These are phyloP conservation scores for Drosophila cardini DNA, from an alignment of 1,140 invertebrate genomes.

Conservation along the genomic window DNA sequence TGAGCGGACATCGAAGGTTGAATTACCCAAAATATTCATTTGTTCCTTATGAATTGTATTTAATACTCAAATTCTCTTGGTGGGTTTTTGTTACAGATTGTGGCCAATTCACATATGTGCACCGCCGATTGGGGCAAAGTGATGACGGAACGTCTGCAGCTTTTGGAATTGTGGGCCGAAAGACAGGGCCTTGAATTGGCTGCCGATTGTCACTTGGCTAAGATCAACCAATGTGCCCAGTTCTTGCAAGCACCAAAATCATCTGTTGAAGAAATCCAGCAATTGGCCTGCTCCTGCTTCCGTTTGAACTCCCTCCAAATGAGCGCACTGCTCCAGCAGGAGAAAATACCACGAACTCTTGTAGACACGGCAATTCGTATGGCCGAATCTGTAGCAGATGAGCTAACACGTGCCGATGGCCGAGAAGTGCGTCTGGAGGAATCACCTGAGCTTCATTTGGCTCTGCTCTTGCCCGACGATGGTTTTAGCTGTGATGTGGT, in stretches of 20 bases:
- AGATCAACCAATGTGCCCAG: conserved; percentile 95
- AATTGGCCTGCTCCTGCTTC: conserved; percentile 96
- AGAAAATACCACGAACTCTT: conserved; percentile 86
- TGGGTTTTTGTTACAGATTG: conserved; percentile 80
- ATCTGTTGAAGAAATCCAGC: conserved; percentile 95
- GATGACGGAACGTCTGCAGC: conserved; percentile 92
- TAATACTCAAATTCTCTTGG: conserved; percentile 1
- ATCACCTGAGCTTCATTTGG: conserved; percentile 94
- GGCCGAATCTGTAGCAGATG: conserved; percentile 96
- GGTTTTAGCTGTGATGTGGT: conserved; percentile 99
- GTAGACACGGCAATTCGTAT: conserved; percentile 89
- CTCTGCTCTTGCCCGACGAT: conserved; percentile 97
- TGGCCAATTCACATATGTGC: conserved; percentile 86
- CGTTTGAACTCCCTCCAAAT: conserved; percentile 99
- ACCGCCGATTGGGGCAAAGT: conserved; percentile 91
- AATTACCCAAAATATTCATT: conserved; percentile 7
- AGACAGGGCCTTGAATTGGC: conserved; percentile 98
- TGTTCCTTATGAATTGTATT: neutral
- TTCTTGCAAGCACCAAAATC: conserved; percentile 92
- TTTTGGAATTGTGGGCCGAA: conserved; percentile 97
- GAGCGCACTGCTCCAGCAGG: conserved; percentile 92
- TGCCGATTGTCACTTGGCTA: conserved; percentile 98
- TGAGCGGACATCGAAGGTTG: conserved; percentile 83
- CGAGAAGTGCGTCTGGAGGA: conserved; percentile 92
- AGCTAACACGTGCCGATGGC: conserved; percentile 94